A percentile compares a stretch with the other conserved stretches of the same genome.
phyloP scores from a whole-genome alignment of 2,888 invertebrate species.

The Adelognathus sp. region DNA sequence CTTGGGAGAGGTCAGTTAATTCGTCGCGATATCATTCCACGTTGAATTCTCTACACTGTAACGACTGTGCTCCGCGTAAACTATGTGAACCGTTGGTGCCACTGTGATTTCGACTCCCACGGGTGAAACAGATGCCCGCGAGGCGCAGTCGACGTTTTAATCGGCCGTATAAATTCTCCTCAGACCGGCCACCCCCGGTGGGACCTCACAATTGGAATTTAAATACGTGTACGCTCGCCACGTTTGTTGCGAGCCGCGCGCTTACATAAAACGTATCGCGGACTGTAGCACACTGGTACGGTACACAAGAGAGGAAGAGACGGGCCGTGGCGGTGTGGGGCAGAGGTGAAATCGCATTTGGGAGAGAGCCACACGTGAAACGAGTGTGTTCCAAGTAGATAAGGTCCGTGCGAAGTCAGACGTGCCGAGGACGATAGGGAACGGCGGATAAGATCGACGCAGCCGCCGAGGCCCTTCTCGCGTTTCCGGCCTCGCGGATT shows the following conservation, averaged over 20 bases:
- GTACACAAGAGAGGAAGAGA: not conserved
- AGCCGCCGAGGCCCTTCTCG: constrained; percentile 41
- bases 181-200: not conserved
- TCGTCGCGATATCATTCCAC: constrained; percentile 70
- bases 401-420: constrained; percentile 58
- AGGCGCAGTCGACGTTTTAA: constrained; percentile 50
- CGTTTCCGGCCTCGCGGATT: constrained; percentile 53
- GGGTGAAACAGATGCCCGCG: constrained; percentile 25
- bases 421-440: constrained; percentile 52
- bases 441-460: constrained; percentile 48
- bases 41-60: constrained; percentile 28
- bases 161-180: constrained; percentile 50
- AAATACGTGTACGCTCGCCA: constrained; percentile 20
- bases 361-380: constrained; percentile 40
- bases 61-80: not conserved
- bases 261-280: no score
- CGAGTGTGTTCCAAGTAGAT: constrained; percentile 54
- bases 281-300: not conserved
- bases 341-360: constrained; percentile 15
- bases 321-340: not conserved
- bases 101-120: constrained; percentile 36
- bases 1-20: constrained; percentile 76
- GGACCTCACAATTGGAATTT: constrained; percentile 47
- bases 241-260: no score
- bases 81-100: not conserved